Evolutionary conservation across 2,888 invertebrate species (phyloP), one percentile per base, ranked within the genome.

Genomic region (Uropetala carovei): DNA sequence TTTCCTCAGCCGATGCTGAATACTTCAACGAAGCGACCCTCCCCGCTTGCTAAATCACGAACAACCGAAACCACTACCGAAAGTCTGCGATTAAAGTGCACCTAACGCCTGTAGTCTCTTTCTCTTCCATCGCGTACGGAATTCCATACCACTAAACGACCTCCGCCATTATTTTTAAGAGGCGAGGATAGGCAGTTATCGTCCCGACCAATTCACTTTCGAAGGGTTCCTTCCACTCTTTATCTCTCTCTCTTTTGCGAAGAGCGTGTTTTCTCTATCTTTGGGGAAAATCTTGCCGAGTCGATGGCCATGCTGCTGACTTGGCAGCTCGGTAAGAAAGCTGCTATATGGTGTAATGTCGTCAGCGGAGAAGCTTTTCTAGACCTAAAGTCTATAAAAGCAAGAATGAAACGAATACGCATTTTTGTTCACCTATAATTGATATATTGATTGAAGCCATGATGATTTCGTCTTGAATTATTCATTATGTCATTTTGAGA

Each of bases 111-210:
- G 22, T 27, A 10, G 11, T 14, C 64, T 64, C 11, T 18, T 18
- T n/a, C n/a, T 18, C 68, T 68, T n/a, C 22, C 68, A 27, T 27
- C 4, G 3, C 16, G 22, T 13, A 27, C 8, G n/a, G 68, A 27
- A 27, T 75, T 75, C 75, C 75, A 75, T 27, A 22, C 75, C 13
- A 27, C 75, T 22, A 22, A 75, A 75, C 75, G 75, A 75, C 75
- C 75, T 75, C 75, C 22, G 75, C 75, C 75, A 75, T 75, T 75
- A 22, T 75, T 75, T 75, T 75, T 75, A 68, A 68, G 68, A n/a
- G 64, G 18, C 18, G 3, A n/a, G 7, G n/a, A 8, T 68, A 18
- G 68, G 68, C 7, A 22, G 68, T 18, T n/a, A 68, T 68, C 18
- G 68, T 43, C 43, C 43, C 43, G 43, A 43, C 43, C 43, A 43